Percentiles rank a stretch among this genome's conserved stretches.
Conservation (phyloP, 2,888 invertebrate species). For the Gisinianus flammeolus region DNA sequence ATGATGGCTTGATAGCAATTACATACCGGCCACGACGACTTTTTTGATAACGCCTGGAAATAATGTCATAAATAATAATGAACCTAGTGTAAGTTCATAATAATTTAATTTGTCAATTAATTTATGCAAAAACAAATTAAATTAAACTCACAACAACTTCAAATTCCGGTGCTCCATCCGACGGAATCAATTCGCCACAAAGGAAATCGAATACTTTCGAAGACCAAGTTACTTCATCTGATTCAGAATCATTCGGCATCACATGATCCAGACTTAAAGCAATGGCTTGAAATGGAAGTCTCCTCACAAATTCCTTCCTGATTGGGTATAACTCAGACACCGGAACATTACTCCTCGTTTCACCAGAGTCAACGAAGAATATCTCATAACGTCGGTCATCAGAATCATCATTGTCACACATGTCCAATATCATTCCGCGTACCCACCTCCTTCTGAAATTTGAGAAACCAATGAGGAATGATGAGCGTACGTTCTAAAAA, state of each 20-base stretch:
- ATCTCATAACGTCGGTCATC: not conserved
- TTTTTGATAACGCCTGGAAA: conserved; percentile 3
- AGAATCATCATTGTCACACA: not conserved
- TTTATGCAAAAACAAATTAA: not conserved
- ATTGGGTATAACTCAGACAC: conserved; percentile 18
- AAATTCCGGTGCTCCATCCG: not conserved
- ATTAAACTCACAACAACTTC: conserved; percentile 20
- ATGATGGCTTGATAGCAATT: conserved; percentile 17
- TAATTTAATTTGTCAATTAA: not conserved
- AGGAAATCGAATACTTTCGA: not conserved
- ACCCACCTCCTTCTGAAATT: no score
- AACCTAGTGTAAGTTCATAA: not conserved
- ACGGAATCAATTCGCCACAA: not conserved
- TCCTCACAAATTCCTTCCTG: conserved; percentile 10
- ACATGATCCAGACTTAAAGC: conserved; percentile 23
- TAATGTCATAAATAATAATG: no score
- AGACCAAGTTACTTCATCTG: not conserved
- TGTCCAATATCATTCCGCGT: conserved; percentile 3
- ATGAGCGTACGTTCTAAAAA: no score
- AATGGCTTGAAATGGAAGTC: conserved; percentile 35
- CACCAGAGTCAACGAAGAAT: conserved; percentile 23
- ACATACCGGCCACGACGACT: not conserved
- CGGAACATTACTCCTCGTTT: not conserved
- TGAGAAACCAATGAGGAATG: no score
- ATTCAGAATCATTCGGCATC: not conserved